Evolutionary conservation across 2,113 vertebrate species (phyloP), one percentile per base, ranked within the genome.

Genomic region (Ageneiosus marmoratus): DNA sequence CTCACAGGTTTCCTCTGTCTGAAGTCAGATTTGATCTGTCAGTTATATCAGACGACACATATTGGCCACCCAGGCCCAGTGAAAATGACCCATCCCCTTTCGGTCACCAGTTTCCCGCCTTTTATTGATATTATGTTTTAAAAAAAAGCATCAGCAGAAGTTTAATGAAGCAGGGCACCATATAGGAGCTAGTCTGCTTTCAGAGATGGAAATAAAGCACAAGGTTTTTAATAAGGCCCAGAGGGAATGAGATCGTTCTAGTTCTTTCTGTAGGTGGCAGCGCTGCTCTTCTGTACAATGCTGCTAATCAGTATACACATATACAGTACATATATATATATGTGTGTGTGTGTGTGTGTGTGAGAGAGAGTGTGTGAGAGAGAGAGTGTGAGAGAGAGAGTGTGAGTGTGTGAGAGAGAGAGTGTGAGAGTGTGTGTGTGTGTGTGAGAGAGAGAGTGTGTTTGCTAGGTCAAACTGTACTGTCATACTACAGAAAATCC

Each of bases 191-290:
- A n/a, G 75, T 82, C 75, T 69, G 65, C 70, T 82, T 80, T 76
- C 63, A 60, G 81, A 80, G 79, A 78, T 53, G 60, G 69, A 88
- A 88, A 84, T 86, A 86, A 86, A 75, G 58, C 62, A 62, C 53
- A 37, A 27, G 73, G 12, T 58, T 63, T 84, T 85, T 88, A 86
- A 88, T 85, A 83, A 85, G 83, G 83, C 80, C 87, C 83, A 15
- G 79, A 75, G 87, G 87, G 87, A 88, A 41, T 10, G 50, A 65
- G 74, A 27, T 41, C 16, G 18, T 41, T 79, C 60, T 51, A 41
- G 46, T 34, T 50, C 60, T n/a, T 58, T 69, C 85, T 85, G 83
- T 88, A 88, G 87, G 83, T 87, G 87, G 87, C 87, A 88, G 76
- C 77, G 77, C 22, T 78, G 87, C 77, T 77, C 85, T 85, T 86